Percentiles rank a stretch among this genome's conserved stretches.
Evolutionary conservation across 2,888 invertebrate genomes (phyloP).

Genomic region (Pandemis cinnamomeana): DNA sequence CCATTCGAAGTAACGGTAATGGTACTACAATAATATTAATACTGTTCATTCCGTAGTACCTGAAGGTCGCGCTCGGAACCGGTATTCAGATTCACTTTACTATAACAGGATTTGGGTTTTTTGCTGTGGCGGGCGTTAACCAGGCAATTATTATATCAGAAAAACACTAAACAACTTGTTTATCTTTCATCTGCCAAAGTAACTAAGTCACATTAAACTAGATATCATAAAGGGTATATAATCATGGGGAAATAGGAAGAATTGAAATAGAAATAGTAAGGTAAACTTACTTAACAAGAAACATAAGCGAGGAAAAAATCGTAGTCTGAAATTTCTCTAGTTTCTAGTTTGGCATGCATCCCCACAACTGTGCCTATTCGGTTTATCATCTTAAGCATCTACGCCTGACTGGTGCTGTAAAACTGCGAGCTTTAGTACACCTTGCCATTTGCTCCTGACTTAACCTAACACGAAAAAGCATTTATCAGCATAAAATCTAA

Average conservation of each 20-base stretch:
- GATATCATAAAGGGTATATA: not conserved
- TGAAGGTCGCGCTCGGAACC: constrained; percentile 67
- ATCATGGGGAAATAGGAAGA: not conserved
- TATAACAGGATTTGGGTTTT: constrained; percentile 52
- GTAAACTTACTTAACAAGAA: no score
- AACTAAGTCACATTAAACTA: not conserved
- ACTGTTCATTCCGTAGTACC: constrained; percentile 30
- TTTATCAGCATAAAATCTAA: not conserved
- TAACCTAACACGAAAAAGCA: not conserved
- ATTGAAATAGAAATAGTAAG: not conserved
- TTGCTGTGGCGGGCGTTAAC: constrained; percentile 51
- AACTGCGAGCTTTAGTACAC: not conserved
- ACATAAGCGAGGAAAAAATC: not conserved
- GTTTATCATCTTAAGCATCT: not conserved
- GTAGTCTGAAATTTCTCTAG: not conserved
- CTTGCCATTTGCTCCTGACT: constrained; percentile 4
- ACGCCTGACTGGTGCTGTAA: not conserved
- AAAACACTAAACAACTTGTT: constrained; percentile 32
- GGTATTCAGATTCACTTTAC: constrained; percentile 51
- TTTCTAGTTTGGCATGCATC: not conserved
- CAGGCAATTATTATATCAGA: constrained; percentile 36
- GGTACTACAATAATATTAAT: constrained; percentile 46
- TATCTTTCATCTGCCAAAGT: not conserved
- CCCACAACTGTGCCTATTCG: not conserved
- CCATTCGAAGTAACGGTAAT: constrained; percentile 32